Evolutionary conservation across 2,113 vertebrate species (phyloP).

Genomic region (Arizona elegans): DNA sequence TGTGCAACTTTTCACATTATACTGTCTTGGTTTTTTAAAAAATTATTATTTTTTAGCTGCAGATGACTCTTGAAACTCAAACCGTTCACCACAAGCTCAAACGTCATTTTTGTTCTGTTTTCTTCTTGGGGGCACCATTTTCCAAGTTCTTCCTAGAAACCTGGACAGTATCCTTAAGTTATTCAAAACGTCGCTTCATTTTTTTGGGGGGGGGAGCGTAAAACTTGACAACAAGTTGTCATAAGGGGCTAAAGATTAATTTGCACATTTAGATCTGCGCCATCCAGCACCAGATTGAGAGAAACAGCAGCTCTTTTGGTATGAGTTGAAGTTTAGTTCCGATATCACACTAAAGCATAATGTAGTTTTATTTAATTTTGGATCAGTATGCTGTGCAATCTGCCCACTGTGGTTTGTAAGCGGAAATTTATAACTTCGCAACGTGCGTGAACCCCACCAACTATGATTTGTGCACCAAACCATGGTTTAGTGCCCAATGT

Average conservation of each 20-base stretch:
- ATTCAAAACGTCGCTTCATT: neutral
- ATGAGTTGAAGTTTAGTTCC: neutral
- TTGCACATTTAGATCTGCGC: neutral
- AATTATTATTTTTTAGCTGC: neutral
- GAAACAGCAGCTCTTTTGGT: neutral
- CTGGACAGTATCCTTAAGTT: neutral
- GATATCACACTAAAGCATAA: neutral
- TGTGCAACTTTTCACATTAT: neutral
- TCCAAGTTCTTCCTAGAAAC: neutral
- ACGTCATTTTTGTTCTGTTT: neutral
- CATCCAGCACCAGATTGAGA: neutral
- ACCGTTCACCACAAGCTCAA: neutral
- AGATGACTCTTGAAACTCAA: constrained; percentile 29
- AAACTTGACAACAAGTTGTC: neutral
- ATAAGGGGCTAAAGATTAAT: neutral
- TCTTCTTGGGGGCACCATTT: neutral
- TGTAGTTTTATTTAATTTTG: neutral
- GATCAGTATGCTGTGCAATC: neutral
- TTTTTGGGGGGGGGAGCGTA: neutral
- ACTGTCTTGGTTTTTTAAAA: neutral
- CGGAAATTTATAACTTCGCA: neutral
- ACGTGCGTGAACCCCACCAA: neutral
- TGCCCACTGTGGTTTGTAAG: neutral
- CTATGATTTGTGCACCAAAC: neutral
- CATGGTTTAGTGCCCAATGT: neutral